A percentile compares a stretch with the other conserved stretches of the same genome.
Conservation (phyloP, 37 sponge, comb jelly and placozoan species). For the Bolinopsis microptera region DNA sequence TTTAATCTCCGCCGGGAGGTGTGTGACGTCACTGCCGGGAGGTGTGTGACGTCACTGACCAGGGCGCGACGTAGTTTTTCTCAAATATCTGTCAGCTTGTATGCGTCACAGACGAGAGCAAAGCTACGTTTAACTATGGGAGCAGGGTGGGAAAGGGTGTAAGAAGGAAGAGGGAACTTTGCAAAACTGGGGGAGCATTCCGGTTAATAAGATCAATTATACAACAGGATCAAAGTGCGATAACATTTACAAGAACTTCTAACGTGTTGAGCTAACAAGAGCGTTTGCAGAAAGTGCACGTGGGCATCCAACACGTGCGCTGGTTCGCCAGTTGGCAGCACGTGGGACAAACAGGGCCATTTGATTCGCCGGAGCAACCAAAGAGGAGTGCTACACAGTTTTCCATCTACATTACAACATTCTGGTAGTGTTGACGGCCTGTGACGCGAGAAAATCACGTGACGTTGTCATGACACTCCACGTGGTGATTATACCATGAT, state of each 20-base stretch:
- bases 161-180: not conserved
- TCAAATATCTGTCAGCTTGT: not conserved
- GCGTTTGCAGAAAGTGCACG: not conserved
- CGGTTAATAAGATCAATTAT: not conserved
- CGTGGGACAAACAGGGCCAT: not conserved
- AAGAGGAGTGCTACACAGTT: not conserved
- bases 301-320: not conserved
- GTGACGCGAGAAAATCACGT: conserved; percentile 21
- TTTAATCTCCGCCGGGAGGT: not conserved
- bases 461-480: not conserved
- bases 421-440: not conserved
- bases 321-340: not conserved
- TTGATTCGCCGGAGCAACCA: not conserved
- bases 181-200: not conserved
- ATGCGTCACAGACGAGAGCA: not conserved
- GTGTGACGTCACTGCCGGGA: not conserved
- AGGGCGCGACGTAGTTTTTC: too few species aligned
- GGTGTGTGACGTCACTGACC: not conserved
- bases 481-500: not conserved
- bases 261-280: not conserved
- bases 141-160: not conserved
- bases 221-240: not conserved
- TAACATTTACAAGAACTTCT: not conserved
- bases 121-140: not conserved
- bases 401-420: not conserved